Evolutionary conservation across 2,888 invertebrate genomes (phyloP).

Genomic region (Drosophila multiciliata): DNA sequence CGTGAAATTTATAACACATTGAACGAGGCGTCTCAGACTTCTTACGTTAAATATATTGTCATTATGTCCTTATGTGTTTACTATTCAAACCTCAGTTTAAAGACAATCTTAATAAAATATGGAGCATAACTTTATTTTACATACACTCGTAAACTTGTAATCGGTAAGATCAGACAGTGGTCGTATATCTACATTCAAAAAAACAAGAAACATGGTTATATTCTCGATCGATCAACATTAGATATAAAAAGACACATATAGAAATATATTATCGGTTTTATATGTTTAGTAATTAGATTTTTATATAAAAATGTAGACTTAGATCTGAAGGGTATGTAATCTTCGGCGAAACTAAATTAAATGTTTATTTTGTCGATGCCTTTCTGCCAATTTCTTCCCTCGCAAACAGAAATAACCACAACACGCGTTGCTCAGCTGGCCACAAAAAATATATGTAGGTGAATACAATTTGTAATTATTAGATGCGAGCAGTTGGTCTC

Average conservation of each 20-base stretch:
- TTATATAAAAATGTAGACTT: neutral
- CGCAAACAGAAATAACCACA: conserved; percentile 73
- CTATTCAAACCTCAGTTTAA: neutral
- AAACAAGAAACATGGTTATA: neutral
- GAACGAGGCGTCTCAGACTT: neutral
- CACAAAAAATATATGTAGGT: conserved; percentile 7
- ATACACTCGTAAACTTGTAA: neutral
- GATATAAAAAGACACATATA: neutral
- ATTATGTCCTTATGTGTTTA: neutral
- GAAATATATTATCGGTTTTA: neutral
- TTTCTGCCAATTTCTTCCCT: conserved; percentile 35
- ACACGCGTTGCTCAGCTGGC: conserved; percentile 59
- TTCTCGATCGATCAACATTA: neutral
- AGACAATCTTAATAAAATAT: neutral
- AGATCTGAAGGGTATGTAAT: neutral
- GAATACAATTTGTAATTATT: conserved; percentile 9
- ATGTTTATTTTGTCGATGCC: conserved; percentile 2
- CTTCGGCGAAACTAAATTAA: neutral
- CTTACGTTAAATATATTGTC: neutral
- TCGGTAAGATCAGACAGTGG: neutral
- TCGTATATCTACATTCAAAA: neutral
- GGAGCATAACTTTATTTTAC: neutral
- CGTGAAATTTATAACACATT: neutral
- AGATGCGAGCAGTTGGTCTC: neutral
- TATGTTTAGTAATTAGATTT: neutral